These are phyloP conservation scores for Brachionichthys hirsutus DNA, from an alignment of 2,113 vertebrate species.

Conservation along the genomic window DNA sequence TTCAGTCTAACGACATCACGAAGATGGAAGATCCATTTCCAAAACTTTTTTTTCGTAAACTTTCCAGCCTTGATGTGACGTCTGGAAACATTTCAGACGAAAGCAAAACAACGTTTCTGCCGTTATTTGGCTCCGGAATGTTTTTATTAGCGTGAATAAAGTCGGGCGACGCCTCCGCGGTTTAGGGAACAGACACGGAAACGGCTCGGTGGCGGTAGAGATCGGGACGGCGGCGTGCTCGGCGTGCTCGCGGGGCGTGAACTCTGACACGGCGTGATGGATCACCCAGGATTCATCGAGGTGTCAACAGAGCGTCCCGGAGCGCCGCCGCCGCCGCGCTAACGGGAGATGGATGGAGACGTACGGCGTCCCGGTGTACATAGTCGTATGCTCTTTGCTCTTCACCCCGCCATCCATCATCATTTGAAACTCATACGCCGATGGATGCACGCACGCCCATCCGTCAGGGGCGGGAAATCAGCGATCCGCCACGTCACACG, in stretches of 20 bases:
- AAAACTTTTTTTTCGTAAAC: too few relatives aligned
- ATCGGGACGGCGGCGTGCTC: neutral
- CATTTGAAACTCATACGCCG: slow-evolving; percentile 32
- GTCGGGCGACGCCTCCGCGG: too few relatives aligned
- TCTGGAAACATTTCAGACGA: too few relatives aligned
- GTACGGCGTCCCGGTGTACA: slow-evolving; percentile 41
- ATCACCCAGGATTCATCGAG: slow-evolving; percentile 63
- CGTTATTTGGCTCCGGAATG: too few relatives aligned
- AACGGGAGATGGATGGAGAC: slow-evolving; percentile 62
- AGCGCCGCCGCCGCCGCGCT: slow-evolving; percentile 52
- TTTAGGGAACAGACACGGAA: too few relatives aligned
- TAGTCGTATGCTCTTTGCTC: slow-evolving; percentile 53
- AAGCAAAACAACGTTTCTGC: too few relatives aligned
- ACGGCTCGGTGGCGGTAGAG: too few relatives aligned
- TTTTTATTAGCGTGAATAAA: too few relatives aligned
- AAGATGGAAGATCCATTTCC: too few relatives aligned
- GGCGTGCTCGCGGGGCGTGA: slow-evolving; percentile 26
- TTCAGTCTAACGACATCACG: too few relatives aligned
- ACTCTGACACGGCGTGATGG: slow-evolving; percentile 48
- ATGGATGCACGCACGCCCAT: slow-evolving; percentile 35
- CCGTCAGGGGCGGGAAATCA: slow-evolving; percentile 52
- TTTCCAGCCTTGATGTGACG: too few relatives aligned
- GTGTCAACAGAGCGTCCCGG: slow-evolving; percentile 51
- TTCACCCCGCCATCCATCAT: slow-evolving; percentile 58
- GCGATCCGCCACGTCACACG: slow-evolving; percentile 31